Evolutionary conservation across 37 sponge, comb jelly and placozoan species (phyloP), one percentile per base, ranked within the genome.

Genomic region (Bolinopsis microptera): DNA sequence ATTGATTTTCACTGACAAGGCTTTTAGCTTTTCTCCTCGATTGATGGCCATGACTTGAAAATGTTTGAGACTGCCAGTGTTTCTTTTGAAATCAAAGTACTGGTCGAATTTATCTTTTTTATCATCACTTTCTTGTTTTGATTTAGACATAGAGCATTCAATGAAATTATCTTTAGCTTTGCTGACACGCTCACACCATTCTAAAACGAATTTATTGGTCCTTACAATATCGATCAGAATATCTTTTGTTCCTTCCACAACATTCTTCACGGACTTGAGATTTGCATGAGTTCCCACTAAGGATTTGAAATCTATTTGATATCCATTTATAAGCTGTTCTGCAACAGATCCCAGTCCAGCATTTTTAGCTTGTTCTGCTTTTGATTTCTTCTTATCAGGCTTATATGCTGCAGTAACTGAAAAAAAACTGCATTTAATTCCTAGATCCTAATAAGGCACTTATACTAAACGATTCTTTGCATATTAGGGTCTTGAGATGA

Each of bases 1-100:
- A 38, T 24, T 39, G 0, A 86, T 38, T 40, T 39, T 48, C 67
- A 86, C 90, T 13, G 38, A 36, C 25, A 86, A 61, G 22, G 90
- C 90, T 27, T 86, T 86, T 21, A 86, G 31, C 3, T 40, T 86
- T 26, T 86, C 90, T 9, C 90, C 90, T 5, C 90, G 41, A 41
- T 86, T 86, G 27, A 86, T 86, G 1, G 90, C 90, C 90, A 86
- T 86, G 1, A 86, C 90, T 41, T 86, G 67, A 23, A 86, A 86
- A 27, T 39, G 90, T 30, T 86, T 39, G 1, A 86, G 25, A 86
- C 8, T 41, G 13, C 30, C 27, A 34, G 39, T 38, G n/a, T 18
- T 27, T 23, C 30, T 86, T 30, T 41, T 86, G 67, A 86, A 48
- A 24, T 86, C 61, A 26, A 86, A 86, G 61, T 86, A 86, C 18